Conservation (phyloP, 2,888 invertebrate genomes). For the Cyrtodaria siliqua region DNA sequence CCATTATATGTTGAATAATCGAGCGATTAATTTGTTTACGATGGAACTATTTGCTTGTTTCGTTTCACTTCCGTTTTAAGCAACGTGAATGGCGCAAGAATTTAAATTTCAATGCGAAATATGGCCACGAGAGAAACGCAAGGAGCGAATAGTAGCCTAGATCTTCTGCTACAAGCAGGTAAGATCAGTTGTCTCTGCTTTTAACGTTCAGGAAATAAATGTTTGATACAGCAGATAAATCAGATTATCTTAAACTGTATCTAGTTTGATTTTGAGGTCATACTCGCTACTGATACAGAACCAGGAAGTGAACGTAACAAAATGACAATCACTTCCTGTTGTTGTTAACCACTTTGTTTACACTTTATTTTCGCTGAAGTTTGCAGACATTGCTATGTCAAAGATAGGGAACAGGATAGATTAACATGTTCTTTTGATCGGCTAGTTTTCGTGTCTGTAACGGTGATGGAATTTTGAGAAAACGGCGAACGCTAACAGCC, state of each 20-base stretch:
- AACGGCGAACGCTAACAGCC: no score
- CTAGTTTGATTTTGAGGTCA: not conserved
- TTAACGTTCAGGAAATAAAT: no score
- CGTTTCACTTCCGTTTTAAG: constrained; percentile 69
- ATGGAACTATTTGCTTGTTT: constrained; percentile 59
- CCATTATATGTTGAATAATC: no score
- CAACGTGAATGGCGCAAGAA: constrained; percentile 69
- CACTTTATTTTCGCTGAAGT: no score
- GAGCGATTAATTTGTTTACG: constrained; percentile 2
- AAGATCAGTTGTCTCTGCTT: constrained; percentile 28
- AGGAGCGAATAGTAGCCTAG: constrained; percentile 69
- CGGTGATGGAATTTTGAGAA: no score
- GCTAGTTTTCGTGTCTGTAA: no score
- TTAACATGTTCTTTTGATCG: no score
- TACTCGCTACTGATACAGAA: constrained; percentile 37
- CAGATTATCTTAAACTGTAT: no score
- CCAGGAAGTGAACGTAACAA: constrained; percentile 78
- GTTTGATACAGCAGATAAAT: no score
- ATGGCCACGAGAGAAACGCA: constrained; percentile 68
- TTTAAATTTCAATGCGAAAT: constrained; percentile 60
- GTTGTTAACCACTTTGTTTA: constrained; percentile 30
- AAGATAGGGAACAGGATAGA: no score
- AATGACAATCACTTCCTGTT: constrained; percentile 74
- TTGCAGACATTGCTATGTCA: no score
- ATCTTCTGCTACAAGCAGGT: constrained; percentile 79